phyloP scores from a whole-genome alignment of 2,797 vertebrate species.

The Gambelia wislizenii region DNA sequence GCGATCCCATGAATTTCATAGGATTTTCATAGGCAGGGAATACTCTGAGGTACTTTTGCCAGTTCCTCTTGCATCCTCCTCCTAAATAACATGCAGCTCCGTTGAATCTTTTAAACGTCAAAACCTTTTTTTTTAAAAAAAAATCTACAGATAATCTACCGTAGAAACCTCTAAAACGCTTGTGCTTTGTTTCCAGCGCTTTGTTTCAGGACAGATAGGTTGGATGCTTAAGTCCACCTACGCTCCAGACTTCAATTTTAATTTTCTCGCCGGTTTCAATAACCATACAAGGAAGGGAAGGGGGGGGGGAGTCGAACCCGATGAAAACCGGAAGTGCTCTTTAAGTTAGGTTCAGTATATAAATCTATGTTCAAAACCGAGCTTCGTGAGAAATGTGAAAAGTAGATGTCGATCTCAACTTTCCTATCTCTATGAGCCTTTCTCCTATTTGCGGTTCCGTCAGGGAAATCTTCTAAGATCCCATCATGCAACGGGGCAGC shows the following conservation, averaged over 20 bases:
- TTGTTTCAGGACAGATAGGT: too few relatives aligned
- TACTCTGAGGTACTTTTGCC: too few relatives aligned
- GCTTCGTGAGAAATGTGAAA: background rate
- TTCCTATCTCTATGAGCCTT: background rate
- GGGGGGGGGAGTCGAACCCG: background rate
- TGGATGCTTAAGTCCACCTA: background rate
- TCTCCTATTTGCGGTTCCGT: background rate
- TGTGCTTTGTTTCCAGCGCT: too few relatives aligned
- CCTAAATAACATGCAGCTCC: too few relatives aligned
- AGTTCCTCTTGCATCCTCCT: too few relatives aligned
- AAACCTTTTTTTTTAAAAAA: background rate
- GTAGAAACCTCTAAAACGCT: too few relatives aligned
- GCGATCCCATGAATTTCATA: too few relatives aligned
- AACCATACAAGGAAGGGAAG: background rate
- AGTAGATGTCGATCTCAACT: too few relatives aligned
- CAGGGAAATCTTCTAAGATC: slow-evolving; percentile 6
- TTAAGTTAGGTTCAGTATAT: background rate
- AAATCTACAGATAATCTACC: too few relatives aligned
- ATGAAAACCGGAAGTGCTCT: background rate
- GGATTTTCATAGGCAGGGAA: too few relatives aligned
- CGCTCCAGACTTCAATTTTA: background rate
- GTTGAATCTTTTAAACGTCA: background rate
- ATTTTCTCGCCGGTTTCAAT: background rate
- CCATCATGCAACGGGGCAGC: slow-evolving; percentile 20
- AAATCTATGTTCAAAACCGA: background rate